phyloP scores from a whole-genome alignment of 2,113 vertebrate genomes.

The Mystacornis crossleyi region DNA sequence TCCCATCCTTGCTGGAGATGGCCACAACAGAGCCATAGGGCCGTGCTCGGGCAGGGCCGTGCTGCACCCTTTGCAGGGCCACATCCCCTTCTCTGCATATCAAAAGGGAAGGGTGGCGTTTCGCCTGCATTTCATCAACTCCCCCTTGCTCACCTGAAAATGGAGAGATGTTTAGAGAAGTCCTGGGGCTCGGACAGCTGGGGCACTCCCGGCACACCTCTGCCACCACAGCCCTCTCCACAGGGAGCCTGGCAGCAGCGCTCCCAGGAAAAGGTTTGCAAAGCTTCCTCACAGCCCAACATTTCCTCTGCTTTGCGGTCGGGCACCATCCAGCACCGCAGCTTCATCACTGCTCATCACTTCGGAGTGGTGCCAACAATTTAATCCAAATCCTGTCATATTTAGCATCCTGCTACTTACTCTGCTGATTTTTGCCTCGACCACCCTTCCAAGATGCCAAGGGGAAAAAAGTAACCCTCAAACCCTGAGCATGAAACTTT shows the following conservation, averaged over 20 bases:
- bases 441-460: background rate
- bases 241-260: background rate
- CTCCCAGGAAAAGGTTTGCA: background rate
- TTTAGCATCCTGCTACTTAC: background rate
- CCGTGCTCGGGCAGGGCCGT: accelerated
- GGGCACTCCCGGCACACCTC: accelerated
- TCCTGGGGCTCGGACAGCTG: accelerated
- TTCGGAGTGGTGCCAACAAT: background rate
- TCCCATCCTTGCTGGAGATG: background rate
- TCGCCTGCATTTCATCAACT: background rate
- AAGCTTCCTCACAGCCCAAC: background rate
- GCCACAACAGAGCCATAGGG: accelerated
- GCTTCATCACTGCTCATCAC: background rate
- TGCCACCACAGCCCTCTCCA: background rate
- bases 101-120: background rate
- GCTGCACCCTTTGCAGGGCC: background rate
- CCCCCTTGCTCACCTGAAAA: background rate
- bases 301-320: background rate
- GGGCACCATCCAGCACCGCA: background rate
- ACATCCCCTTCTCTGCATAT: accelerated
- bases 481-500: background rate
- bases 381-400: background rate
- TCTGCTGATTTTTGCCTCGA: background rate
- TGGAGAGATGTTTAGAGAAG: background rate
- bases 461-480: background rate